Percentiles rank a stretch among this genome's conserved stretches.
phyloP scores from a whole-genome alignment of 2,113 vertebrate species.

The Mustela lutreola region DNA sequence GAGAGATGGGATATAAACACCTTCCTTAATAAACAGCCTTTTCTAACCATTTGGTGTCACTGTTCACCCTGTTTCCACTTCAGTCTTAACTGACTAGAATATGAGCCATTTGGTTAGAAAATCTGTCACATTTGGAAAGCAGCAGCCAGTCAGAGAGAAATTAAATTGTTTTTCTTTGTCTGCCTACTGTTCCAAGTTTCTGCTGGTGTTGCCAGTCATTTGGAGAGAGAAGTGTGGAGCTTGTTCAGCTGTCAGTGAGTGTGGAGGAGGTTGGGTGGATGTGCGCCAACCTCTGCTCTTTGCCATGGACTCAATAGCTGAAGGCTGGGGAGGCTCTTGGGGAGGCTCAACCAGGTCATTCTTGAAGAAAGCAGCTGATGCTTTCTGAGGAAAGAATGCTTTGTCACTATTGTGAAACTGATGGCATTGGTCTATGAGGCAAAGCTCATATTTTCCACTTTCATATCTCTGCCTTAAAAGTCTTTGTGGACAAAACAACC shows the following conservation, averaged over 20 bases:
- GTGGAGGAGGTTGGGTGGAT: slow-evolving; percentile 4
- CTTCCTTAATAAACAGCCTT: not conserved
- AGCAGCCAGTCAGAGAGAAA: slow-evolving; percentile 39
- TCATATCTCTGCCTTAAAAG: slow-evolving; percentile 14
- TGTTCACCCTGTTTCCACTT: slow-evolving; percentile 62
- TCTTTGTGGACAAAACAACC: slow-evolving; percentile 58
- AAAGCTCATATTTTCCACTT: slow-evolving; percentile 52
- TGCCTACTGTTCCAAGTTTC: slow-evolving; percentile 67
- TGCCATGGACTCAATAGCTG: not conserved
- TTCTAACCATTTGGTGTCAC: slow-evolving; percentile 79
- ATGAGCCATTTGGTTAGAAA: slow-evolving; percentile 75
- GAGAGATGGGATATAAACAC: not conserved
- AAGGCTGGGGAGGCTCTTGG: not conserved
- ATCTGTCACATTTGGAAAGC: slow-evolving; percentile 75
- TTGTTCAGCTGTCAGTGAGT: slow-evolving; percentile 72
- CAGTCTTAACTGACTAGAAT: not conserved
- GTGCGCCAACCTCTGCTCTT: not conserved
- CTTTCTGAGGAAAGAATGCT: not conserved
- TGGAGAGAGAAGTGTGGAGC: slow-evolving; percentile 47
- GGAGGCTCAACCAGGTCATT: not conserved
- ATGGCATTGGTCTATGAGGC: not conserved
- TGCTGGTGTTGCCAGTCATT: slow-evolving; percentile 57
- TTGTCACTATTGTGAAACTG: not conserved
- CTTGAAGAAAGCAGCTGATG: not conserved
- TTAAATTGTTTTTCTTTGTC: slow-evolving; percentile 77